phyloP scores from a whole-genome alignment of 2,888 invertebrate genomes.

The Acanthosepion pharaonis region DNA sequence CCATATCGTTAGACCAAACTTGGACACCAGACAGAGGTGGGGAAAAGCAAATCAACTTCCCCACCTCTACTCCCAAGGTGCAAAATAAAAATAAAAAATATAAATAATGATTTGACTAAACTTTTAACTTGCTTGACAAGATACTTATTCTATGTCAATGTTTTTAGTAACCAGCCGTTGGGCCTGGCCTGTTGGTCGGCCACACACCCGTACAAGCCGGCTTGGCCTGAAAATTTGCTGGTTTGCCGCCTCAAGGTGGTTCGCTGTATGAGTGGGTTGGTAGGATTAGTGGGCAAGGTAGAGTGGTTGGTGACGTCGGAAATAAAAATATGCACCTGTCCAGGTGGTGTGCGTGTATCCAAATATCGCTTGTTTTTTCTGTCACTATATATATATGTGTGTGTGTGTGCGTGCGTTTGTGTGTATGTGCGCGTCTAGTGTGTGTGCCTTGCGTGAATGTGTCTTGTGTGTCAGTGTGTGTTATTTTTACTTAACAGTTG shows the following conservation, averaged over 20 bases:
- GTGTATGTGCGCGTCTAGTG: neutral
- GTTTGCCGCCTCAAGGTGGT: neutral
- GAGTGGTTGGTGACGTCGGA: neutral
- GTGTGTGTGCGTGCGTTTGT: neutral
- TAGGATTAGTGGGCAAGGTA: neutral
- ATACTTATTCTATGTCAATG: neutral
- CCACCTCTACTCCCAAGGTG: neutral
- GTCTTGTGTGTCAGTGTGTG: neutral
- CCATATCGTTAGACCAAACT: neutral
- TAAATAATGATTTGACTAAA: neutral
- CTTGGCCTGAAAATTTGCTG: neutral
- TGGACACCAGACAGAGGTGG: neutral
- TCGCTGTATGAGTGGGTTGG: neutral
- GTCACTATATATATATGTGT: neutral
- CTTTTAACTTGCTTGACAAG: neutral
- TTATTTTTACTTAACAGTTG: too few species aligned
- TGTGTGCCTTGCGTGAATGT: too few species aligned
- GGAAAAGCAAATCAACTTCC: neutral
- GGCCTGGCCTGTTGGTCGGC: conserved; percentile 15
- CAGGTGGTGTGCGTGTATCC: neutral
- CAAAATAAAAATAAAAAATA: neutral
- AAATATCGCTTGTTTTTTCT: neutral
- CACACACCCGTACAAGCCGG: conserved; percentile 23
- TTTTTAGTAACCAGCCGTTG: neutral
- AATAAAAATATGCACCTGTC: neutral